Base-by-base conservation (phyloP, 1,140 invertebrate genomes). In the Diabrotica virgifera region DNA sequence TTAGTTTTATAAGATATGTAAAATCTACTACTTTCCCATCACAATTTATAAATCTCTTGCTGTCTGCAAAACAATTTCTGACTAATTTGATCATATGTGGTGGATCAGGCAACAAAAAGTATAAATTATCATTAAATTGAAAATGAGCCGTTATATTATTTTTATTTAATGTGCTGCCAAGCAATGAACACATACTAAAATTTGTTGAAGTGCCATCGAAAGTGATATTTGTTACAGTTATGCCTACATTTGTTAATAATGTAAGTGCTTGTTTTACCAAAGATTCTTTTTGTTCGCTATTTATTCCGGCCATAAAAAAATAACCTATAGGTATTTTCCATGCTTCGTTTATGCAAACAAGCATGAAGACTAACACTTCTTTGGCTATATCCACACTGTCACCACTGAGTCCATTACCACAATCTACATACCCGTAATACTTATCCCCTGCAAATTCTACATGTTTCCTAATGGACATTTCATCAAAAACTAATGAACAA, bases 341-440 rank as follows among this genome's bases (percentile, higher is more conserved):
- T 7, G 24, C 40, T 12, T 57, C 64, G 68, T 78, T 78, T 6
- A 79, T 50, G 38, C 37, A 62, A 36, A 71, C 72, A 5, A 74
- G 50, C 70, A 78, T 70, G 54, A 78, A 79, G 8, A 73, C 69
- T 13, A 78, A 64, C 11, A 71, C 75, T 60, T 77, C 63, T 59
- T 12, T 75, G 0, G 77, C 76, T 66, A 64, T 62, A 55, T 64
- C 67, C 63, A 65, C 63, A 61, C 37, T 66, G 67, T 67, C 58
- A 61, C 54, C 24, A 58, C 61, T 52, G 54, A 69, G n/a, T 12
- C 66, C 64, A 51, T 24, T 65, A 8, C 77, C 76, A 37, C 73
- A 64, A 65, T 79, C 73, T 11, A 76, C 70, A 64, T 57, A 69
- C 13, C 73, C 72, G 40, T n/a, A 13, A 59, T 64, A 63, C 54